Base-by-base conservation (phyloP, 2,797 vertebrate species). In the Podarcis lilfordi region DNA sequence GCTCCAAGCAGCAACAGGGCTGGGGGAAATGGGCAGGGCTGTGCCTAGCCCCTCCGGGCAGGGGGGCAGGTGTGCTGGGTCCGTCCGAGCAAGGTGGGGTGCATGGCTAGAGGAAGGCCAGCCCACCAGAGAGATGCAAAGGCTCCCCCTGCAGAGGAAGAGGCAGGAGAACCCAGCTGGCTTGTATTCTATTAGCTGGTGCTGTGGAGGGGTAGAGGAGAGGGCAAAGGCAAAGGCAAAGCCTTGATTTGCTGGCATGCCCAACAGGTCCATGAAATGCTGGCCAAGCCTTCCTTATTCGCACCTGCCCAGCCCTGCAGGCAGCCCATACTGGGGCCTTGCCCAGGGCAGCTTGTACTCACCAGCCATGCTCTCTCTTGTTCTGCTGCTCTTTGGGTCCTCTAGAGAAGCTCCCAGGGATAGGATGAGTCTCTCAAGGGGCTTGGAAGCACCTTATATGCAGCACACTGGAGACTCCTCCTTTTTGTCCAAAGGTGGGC, bases 281-380 rank as follows among this genome's bases (percentile, higher is more conserved):
- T 64, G 61, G 61, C 19, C 61, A 7, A 21, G n/a, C 32, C 71
- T 32, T 74, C 32, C 66, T 29, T 15, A n/a, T 72, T 17, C 2
- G 5, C 13, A 3, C n/a, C 11, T 27, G 27, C n/a, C n/a, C n/a
- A 5, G 71, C 69, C 17, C 10, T n/a, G 69, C 5, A 61, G 69
- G 29, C n/a, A n/a, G 69, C 29, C 68, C 50, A 50, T 66, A 4
- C 32, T 17, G 69, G 69, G 72, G 72, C 50, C 50, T 50, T 50
- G 50, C 50, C 59, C 17, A 61, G 59, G 59, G 59, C 17, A 23
- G 8, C 64, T 43, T 7, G 35, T 79, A 93, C 95, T 96, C 85
- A 96, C 95, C 94, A 23, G 89, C 80, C 95, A 95, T 96, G 91
- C 13, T 83, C 83, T 45, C 4, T 40, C 61, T 79, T 88, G 90